Base-by-base conservation (phyloP, 2,113 vertebrate genomes). In the Zootoca vivipara region DNA sequence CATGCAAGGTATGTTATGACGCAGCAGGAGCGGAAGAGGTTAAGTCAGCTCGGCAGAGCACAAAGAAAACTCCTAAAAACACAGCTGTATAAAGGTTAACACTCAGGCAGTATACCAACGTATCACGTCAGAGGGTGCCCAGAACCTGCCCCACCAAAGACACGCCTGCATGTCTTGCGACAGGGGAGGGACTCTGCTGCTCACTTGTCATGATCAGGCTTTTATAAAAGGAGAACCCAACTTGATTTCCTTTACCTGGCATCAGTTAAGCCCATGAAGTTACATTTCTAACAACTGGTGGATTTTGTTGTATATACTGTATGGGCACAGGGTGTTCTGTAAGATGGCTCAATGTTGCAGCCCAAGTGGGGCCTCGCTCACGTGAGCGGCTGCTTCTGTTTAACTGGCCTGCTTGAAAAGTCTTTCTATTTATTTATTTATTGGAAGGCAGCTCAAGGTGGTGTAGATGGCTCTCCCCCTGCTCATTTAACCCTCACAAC, bases 271-370 rank as follows among this genome's bases (percentile, higher is more conserved):
- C 93, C 90, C 89, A 84, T 80, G 3, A 42, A 90, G 92, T 93
- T 94, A 90, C 94, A 94, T 94, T 90, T 90, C 87, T 86, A 82
- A 84, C 87, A 75, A 91, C 0, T 28, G 78, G 85, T 89, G 77
- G 73, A 94, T 87, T 92, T 83, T 85, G 91, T 86, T 91, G 90
- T 89, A 52, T 52, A 0, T 0, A n/a, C n/a, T n/a, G n/a, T n/a
- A 70, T 3, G 30, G 42, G 18, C 15, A 24, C 74, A 64, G 13
- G 2, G 64, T 1, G 35, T 78, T 90, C 87, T 78, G 2, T 7
- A 70, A 52, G 81, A 85, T 87, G 82, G 78, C 69, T 78, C 73
- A 26, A 5, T 16, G 9, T 4, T 13, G 16, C 64, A 20, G 82
- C 15, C 38, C 26, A 46, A 52, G 82, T 10, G 7, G 52, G 82